Conservation (phyloP, 2,888 invertebrate genomes). For the Parelbella ahira region DNA sequence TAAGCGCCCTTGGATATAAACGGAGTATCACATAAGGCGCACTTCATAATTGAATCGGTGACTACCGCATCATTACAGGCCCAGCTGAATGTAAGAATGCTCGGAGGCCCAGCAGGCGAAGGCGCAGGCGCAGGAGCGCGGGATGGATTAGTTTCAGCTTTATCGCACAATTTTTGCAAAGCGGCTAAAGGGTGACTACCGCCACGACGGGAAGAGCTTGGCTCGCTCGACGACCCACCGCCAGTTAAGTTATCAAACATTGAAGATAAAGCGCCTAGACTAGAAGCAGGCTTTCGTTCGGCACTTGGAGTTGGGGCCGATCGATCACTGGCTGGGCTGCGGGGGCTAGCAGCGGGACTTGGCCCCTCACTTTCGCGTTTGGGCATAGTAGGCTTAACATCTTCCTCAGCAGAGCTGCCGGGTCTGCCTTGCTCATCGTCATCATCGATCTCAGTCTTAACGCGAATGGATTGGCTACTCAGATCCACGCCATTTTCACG, state of each 20-base stretch:
- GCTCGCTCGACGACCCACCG: slow-evolving; percentile 61
- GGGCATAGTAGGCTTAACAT: slow-evolving; percentile 56
- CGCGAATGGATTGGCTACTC: slow-evolving; percentile 72
- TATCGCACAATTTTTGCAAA: slow-evolving; percentile 96
- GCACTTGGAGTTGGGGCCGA: slow-evolving; percentile 87
- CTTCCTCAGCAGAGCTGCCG: slow-evolving; percentile 58
- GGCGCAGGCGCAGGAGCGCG: slow-evolving; percentile 75
- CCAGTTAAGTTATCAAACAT: slow-evolving; percentile 94
- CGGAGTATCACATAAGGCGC: slow-evolving; percentile 96
- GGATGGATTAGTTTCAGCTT: slow-evolving; percentile 89
- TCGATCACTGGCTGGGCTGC: slow-evolving; percentile 89
- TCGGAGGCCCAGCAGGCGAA: slow-evolving; percentile 86
- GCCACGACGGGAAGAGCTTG: slow-evolving; percentile 82
- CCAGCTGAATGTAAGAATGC: slow-evolving; percentile 95
- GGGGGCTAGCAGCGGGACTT: slow-evolving; percentile 82
- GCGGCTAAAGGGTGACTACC: slow-evolving; percentile 96
- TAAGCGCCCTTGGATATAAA: slow-evolving; percentile 98
- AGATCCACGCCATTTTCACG: slow-evolving; percentile 72
- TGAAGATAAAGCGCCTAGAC: slow-evolving; percentile 90
- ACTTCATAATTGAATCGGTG: slow-evolving; percentile 95
- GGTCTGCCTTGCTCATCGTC: slow-evolving; percentile 78
- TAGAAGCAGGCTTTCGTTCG: slow-evolving; percentile 82
- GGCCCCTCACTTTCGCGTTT: slow-evolving; percentile 80
- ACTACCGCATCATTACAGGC: slow-evolving; percentile 96
- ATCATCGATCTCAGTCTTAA: slow-evolving; percentile 84